A percentile compares a stretch with the other conserved stretches of the same genome.
Evolutionary conservation across 92 coral and sea anemone species (phyloP).

Genomic region (Siderastrea siderea): DNA sequence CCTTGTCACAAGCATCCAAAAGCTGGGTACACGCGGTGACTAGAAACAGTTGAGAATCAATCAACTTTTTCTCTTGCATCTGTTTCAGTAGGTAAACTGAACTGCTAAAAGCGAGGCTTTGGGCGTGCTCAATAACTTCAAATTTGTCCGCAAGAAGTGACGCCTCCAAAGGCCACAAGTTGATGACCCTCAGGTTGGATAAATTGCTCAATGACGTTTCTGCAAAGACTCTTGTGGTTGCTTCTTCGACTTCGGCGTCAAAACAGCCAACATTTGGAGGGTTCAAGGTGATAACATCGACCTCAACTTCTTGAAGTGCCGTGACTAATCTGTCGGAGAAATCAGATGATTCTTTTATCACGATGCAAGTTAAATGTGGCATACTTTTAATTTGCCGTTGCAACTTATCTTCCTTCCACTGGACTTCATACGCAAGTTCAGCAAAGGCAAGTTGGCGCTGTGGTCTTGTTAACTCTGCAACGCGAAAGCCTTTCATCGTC

Average conservation of each 20-base stretch:
- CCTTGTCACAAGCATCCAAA: background rate
- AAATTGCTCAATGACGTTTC: background rate
- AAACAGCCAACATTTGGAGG: slow-evolving; percentile 9
- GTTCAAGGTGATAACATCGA: slow-evolving; percentile 37
- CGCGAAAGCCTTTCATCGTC: slow-evolving; percentile 59
- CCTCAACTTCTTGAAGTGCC: slow-evolving; percentile 2
- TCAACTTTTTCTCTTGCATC: slow-evolving; percentile 20
- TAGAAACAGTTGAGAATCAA: slow-evolving; percentile 47
- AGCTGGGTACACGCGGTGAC: slow-evolving; percentile 59
- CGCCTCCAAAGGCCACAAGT: slow-evolving; percentile 71
- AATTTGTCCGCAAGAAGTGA: slow-evolving; percentile 17
- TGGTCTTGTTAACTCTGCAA: slow-evolving; percentile 57
- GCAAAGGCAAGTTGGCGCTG: slow-evolving; percentile 11
- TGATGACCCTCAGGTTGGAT: slow-evolving; percentile 56
- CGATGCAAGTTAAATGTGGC: slow-evolving; percentile 7
- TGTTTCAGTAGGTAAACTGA: slow-evolving; percentile 48
- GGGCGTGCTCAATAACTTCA: slow-evolving; percentile 48
- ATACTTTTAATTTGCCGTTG: background rate
- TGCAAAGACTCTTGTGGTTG: background rate
- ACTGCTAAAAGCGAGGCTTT: slow-evolving; percentile 55
- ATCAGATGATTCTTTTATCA: slow-evolving; percentile 33
- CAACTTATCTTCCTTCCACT: slow-evolving; percentile 61
- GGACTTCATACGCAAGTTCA: slow-evolving; percentile 60
- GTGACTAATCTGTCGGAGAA: slow-evolving; percentile 25
- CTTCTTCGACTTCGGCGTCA: background rate